These are phyloP conservation scores for Apodemus agrarius DNA, from an alignment of 2,797 vertebrate genomes.

Conservation along the genomic window DNA sequence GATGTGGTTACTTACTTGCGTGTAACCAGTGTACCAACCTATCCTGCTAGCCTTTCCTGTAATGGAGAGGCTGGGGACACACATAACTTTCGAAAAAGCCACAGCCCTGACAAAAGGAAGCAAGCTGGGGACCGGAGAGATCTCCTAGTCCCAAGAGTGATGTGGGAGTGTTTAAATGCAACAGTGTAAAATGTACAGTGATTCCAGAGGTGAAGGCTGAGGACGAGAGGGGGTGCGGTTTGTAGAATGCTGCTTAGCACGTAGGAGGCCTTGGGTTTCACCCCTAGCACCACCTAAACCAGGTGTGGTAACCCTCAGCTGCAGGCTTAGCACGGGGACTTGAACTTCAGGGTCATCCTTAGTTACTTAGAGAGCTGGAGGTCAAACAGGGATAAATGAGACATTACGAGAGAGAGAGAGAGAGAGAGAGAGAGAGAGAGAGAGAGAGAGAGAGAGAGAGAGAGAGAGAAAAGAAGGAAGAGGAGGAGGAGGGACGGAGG, in stretches of 20 bases:
- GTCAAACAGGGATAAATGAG: background rate
- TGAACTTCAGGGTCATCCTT: background rate
- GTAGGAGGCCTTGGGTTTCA: background rate
- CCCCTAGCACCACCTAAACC: background rate
- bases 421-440: background rate
- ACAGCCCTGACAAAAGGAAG: background rate
- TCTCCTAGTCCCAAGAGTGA: background rate
- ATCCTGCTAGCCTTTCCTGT: background rate
- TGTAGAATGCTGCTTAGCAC: background rate
- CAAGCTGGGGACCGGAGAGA: background rate
- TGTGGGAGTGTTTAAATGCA: background rate
- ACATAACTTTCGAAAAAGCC: background rate
- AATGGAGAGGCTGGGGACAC: background rate
- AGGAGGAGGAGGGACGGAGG: no score
- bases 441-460: no score
- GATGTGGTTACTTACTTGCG: background rate
- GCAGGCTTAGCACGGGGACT: no score
- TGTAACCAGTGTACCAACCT: background rate
- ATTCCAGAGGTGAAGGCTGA: background rate
- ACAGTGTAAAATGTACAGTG: no score
- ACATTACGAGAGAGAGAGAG: background rate
- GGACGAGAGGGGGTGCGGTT: no score
- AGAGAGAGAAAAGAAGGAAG: no score
- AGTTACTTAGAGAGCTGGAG: background rate
- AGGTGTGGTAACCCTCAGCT: background rate